Evolutionary conservation across 2,888 invertebrate species (phyloP).

Genomic region (Stenurella melanura): DNA sequence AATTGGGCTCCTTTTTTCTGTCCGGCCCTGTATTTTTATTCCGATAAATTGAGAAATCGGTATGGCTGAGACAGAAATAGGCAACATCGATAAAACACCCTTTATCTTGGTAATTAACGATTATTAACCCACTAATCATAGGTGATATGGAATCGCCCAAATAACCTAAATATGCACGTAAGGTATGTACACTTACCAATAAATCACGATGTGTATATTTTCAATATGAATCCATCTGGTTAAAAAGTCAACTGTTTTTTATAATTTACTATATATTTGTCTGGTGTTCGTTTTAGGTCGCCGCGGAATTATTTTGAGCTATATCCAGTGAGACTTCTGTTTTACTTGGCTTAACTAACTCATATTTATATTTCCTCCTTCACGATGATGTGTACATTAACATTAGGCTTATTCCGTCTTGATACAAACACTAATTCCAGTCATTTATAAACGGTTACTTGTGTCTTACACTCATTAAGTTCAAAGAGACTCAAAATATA

Average conservation of each 20-base stretch:
- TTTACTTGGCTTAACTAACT: constrained; percentile 16
- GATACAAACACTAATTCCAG: constrained; percentile 11
- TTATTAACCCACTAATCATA: too few relatives aligned
- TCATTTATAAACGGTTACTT: not conserved
- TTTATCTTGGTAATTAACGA: too few relatives aligned
- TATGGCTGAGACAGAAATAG: too few relatives aligned
- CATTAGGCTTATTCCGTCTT: constrained; percentile 3
- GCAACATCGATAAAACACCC: too few relatives aligned
- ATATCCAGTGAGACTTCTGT: constrained; percentile 11
- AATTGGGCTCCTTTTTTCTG: too few relatives aligned
- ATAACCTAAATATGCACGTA: too few relatives aligned
- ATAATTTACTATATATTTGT: not conserved
- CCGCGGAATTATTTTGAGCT: not conserved
- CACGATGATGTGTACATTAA: constrained; percentile 4
- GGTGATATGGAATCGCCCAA: too few relatives aligned
- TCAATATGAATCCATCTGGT: too few relatives aligned
- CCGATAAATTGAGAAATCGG: too few relatives aligned
- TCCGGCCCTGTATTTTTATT: too few relatives aligned
- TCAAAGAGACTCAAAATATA: not conserved
- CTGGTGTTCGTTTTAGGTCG: not conserved
- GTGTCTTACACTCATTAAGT: not conserved
- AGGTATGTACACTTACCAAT: too few relatives aligned
- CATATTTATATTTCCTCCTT: constrained; percentile 7
- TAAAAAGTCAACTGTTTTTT: not conserved
- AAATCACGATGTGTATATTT: too few relatives aligned